phyloP scores from a whole-genome alignment of 2,113 vertebrate species.

The Columba janthina region DNA sequence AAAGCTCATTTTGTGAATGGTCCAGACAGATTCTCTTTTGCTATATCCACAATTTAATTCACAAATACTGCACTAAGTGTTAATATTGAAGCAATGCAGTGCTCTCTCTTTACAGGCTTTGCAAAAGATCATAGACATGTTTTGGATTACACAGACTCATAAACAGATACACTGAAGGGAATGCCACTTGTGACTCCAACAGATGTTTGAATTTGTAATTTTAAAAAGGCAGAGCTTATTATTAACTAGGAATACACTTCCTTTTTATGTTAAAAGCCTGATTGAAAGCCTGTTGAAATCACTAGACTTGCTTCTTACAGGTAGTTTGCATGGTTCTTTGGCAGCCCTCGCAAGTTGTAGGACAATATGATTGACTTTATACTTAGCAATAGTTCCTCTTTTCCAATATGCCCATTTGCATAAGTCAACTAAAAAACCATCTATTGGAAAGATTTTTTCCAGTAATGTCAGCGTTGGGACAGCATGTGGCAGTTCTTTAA shows the following conservation, averaged over 20 bases:
- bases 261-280: neutral
- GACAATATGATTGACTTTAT: neutral
- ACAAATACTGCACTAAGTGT: neutral
- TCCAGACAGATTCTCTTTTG: slow-evolving; percentile 44
- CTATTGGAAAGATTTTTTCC: slow-evolving; percentile 7
- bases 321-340: neutral
- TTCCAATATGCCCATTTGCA: slow-evolving; percentile 18
- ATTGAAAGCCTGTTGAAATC: neutral
- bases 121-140: neutral
- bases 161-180: slow-evolving; percentile 10
- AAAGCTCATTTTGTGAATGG: slow-evolving; percentile 62
- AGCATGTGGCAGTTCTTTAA: slow-evolving; percentile 5
- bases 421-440: slow-evolving; percentile 29
- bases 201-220: neutral
- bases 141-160: neutral
- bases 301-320: neutral
- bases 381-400: slow-evolving; percentile 36
- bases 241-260: neutral
- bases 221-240: neutral
- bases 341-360: neutral
- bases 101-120: slow-evolving; percentile 28
- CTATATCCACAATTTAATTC: slow-evolving; percentile 42
- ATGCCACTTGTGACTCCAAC: neutral
- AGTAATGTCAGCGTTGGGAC: slow-evolving; percentile 11
- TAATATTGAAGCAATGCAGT: neutral